phyloP scores from a whole-genome alignment of 1,140 invertebrate genomes.

The Hyphantria cunea region DNA sequence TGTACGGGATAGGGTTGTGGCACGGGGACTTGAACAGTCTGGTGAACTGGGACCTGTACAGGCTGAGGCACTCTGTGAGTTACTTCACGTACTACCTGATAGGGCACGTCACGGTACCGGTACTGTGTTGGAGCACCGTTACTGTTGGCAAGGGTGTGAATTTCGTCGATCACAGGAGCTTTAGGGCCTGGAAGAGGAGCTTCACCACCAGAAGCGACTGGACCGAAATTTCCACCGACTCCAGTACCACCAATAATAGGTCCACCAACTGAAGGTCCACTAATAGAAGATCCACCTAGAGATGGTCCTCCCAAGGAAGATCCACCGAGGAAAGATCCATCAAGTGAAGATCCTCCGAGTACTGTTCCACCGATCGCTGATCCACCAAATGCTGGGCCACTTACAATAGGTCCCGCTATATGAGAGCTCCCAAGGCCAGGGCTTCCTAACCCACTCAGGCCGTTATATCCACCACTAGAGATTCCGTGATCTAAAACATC shows the following conservation, averaged over 20 bases:
- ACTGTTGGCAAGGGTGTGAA: conserved; percentile 66
- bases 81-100: conserved; percentile 64
- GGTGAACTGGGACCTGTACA: conserved; percentile 64
- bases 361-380: conserved; percentile 21
- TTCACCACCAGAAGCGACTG: conserved; percentile 34
- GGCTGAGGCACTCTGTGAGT: conserved; percentile 71
- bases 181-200: conserved; percentile 55
- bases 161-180: conserved; percentile 67
- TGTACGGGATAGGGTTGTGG: conserved; percentile 77
- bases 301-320: conserved; percentile 17
- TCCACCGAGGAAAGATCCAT: conserved; percentile 13
- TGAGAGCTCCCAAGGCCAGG: conserved; percentile 21
- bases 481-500: too few species aligned
- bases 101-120: conserved; percentile 62
- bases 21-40: conserved; percentile 67
- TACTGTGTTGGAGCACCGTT: conserved; percentile 69
- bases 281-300: background rate
- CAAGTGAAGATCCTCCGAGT: conserved; percentile 2
- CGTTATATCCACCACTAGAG: too few species aligned
- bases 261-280: conserved; percentile 7
- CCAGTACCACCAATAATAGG: background rate
- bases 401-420: conserved; percentile 28
- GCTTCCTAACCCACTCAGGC: background rate
- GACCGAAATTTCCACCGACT: conserved; percentile 13
- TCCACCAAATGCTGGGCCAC: conserved; percentile 10